Base-by-base conservation (phyloP, 53 echinoderm and acorn worm species). In the Holothuria scabra region DNA sequence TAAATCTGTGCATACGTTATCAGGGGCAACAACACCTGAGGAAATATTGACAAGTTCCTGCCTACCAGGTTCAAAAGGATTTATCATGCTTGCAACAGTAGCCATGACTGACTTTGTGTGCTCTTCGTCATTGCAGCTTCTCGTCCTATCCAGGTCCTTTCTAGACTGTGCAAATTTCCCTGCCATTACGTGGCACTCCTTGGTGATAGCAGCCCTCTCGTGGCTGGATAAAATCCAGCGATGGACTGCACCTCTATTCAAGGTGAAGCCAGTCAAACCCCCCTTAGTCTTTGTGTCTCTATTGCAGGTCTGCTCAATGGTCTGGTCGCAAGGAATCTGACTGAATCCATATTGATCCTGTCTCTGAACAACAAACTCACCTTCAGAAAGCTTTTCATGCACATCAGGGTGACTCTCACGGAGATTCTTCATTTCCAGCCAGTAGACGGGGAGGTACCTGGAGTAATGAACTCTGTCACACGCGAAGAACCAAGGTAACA, bases 251-350 rank as follows among this genome's bases (percentile, higher is more conserved):
- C 87, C 79, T 84, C 87, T 87, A 10, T 84, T 60, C 5, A 70
- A 22, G 20, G 87, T 87, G 49, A 91, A 87, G 8, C 91, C 91
- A n/a, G 41, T 71, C 7, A 91, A 26, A 31, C 85, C 91, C 18
- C 90, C 89, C 46, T 64, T 93, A 6, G 90, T 86, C 41, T 93
- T 90, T 18, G 90, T 30, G 60, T 90, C 87, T n/a, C 79, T 58
- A 34, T 93, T 87, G 4, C 28, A 56, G 25, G 87, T 86, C 32
- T 93, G 90, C 70, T 93, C 90, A 46, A 90, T 86, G 23, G 78
- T 68, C 44, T 74, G 49, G 35, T 93, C 87, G 65, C 93, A 90
- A 24, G 86, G 81, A 0, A 87, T 80, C 48, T 72, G 72, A 6
- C 85, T 44, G 48, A 93, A 93, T 6, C 87, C 87, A 64, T 93